These are phyloP conservation scores for Toxonevra muliebris DNA, from an alignment of 2,888 invertebrate species.

Conservation along the genomic window DNA sequence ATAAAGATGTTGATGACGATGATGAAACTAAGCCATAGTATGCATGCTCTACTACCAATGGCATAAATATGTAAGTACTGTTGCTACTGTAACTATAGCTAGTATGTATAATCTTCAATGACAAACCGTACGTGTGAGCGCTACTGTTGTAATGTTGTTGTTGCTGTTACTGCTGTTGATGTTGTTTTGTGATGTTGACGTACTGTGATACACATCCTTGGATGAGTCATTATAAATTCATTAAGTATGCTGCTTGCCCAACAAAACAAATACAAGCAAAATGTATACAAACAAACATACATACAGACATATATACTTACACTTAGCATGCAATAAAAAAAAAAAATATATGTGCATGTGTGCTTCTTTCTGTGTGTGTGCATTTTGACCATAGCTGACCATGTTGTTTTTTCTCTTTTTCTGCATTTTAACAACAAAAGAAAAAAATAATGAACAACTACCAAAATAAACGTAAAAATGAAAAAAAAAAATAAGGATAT, in stretches of 20 bases:
- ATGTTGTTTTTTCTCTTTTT: not conserved
- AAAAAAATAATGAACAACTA: slow-evolving; percentile 5
- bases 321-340: not conserved
- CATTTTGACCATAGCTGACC: not conserved
- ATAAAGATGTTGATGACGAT: not conserved
- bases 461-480: not conserved
- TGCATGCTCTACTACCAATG: not conserved
- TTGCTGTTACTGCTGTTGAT: not conserved
- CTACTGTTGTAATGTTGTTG: not conserved
- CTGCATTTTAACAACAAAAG: not conserved
- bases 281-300: slow-evolving; percentile 10
- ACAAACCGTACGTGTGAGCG: too few species aligned
- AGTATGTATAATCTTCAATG: not conserved
- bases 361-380: too few species aligned
- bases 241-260: slow-evolving; percentile 5
- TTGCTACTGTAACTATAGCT: not conserved
- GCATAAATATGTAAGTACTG: not conserved
- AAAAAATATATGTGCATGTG: not conserved
- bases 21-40: not conserved
- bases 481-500: not conserved
- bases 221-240: slow-evolving; percentile 21
- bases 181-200: not conserved
- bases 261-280: not conserved
- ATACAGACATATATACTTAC: not conserved
- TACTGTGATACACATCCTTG: slow-evolving; percentile 4